These are phyloP conservation scores for Sitta europaea DNA, from an alignment of 2,113 vertebrate species.

Conservation along the genomic window DNA sequence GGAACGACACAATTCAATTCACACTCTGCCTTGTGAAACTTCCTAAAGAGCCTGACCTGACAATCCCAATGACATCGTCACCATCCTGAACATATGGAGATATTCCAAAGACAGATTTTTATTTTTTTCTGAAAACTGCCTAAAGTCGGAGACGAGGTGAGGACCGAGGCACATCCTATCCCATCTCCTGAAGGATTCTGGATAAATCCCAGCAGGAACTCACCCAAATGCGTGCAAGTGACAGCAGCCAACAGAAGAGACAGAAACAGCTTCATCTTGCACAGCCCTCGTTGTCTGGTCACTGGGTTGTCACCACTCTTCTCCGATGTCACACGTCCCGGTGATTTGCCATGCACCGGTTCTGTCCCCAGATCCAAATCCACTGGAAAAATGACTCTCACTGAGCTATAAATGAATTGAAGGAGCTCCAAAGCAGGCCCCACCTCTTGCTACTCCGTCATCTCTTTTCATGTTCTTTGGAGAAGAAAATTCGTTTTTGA, in stretches of 20 bases:
- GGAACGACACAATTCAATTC: rapidly evolving
- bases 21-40: neutral
- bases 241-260: neutral
- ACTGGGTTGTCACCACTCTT: neutral
- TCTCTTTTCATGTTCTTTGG: slow-evolving; percentile 6
- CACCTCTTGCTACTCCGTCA: neutral
- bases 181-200: neutral
- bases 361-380: neutral
- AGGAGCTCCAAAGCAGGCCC: neutral
- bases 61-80: neutral
- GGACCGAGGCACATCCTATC: rapidly evolving
- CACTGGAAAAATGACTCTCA: neutral
- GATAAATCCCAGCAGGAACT: neutral
- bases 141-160: rapidly evolving
- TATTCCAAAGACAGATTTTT: neutral
- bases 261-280: slow-evolving; percentile 30
- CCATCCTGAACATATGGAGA: neutral
- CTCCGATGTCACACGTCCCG: neutral
- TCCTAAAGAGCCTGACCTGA: neutral
- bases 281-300: rapidly evolving
- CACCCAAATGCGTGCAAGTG: neutral
- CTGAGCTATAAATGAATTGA: neutral
- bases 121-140: neutral
- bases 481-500: slow-evolving; percentile 11
- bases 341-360: neutral